Percentiles rank a stretch among this genome's conserved stretches.
phyloP scores from a whole-genome alignment of 2,888 invertebrate genomes.

The Venustoraphidia nigricollis region DNA sequence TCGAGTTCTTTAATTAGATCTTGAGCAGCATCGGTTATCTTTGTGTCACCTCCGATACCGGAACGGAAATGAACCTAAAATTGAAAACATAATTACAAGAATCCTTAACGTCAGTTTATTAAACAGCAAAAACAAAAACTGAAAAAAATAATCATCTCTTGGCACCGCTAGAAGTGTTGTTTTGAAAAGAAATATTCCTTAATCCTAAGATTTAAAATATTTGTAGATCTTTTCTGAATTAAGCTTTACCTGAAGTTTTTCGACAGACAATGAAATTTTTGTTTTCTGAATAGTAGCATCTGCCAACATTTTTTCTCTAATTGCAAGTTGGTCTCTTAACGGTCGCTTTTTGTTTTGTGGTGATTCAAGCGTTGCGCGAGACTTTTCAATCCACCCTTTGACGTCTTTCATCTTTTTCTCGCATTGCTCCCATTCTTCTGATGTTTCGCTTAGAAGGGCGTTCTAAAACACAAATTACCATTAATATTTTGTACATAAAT shows the following conservation, averaged over 20 bases:
- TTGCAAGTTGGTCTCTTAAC: slow-evolving; percentile 69
- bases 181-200: not conserved
- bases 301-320: slow-evolving; percentile 72
- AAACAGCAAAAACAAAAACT: no score
- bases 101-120: not conserved
- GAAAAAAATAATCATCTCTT: no score
- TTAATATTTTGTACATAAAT: not conserved
- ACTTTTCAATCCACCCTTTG: slow-evolving; percentile 77
- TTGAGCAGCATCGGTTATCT: slow-evolving; percentile 55
- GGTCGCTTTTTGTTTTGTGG: slow-evolving; percentile 77
- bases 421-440: slow-evolving; percentile 93
- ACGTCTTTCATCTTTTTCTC: slow-evolving; percentile 87
- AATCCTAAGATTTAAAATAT: slow-evolving; percentile 1
- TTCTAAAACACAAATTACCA: slow-evolving; percentile 39
- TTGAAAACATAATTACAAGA: slow-evolving; percentile 1
- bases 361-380: slow-evolving; percentile 58
- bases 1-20: slow-evolving; percentile 56
- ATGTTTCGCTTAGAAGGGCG: slow-evolving; percentile 75
- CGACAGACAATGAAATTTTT: slow-evolving; percentile 75
- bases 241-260: slow-evolving; percentile 66
- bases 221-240: not conserved
- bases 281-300: slow-evolving; percentile 82
- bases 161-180: not conserved
- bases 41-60: slow-evolving; percentile 65
- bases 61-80: slow-evolving; percentile 73